Evolutionary conservation across 2,888 invertebrate genomes (phyloP).

Genomic region (Callinectes sapidus): DNA sequence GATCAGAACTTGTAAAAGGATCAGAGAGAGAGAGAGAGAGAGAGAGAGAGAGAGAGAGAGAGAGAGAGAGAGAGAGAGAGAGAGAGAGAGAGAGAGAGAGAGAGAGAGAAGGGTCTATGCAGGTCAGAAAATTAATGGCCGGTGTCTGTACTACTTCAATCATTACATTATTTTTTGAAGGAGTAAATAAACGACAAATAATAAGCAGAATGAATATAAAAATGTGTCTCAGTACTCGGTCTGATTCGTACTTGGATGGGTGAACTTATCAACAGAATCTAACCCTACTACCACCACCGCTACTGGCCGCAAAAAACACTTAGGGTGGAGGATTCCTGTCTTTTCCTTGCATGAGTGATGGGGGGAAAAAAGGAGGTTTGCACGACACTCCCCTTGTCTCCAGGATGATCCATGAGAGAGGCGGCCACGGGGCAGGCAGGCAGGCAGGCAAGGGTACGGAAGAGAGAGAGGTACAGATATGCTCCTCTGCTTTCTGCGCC

Average conservation of each 20-base stretch:
- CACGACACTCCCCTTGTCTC: conserved; percentile 12
- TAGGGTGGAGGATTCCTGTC: neutral
- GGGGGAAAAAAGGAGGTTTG: neutral
- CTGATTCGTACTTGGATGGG: too few relatives aligned
- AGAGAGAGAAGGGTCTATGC: neutral
- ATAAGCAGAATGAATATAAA: too few relatives aligned
- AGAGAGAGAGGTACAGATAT: neutral
- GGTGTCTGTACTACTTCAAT: too few relatives aligned
- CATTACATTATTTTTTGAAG: too few relatives aligned
- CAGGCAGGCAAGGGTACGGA: neutral
- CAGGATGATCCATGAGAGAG: conserved; percentile 19
- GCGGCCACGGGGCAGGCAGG: neutral
- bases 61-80: conserved; percentile 23
- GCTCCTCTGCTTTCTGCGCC: neutral
- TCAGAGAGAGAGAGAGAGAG: neutral
- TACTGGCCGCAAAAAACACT: neutral
- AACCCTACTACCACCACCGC: conserved; percentile 11
- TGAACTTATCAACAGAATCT: neutral
- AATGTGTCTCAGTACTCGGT: too few relatives aligned
- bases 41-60: conserved; percentile 33
- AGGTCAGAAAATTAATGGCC: too few relatives aligned
- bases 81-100: neutral
- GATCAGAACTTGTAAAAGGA: neutral
- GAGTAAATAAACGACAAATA: too few relatives aligned
- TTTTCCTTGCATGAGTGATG: conserved; percentile 15